phyloP scores from a whole-genome alignment of 2,797 vertebrate species.

The Strix occidentalis region DNA sequence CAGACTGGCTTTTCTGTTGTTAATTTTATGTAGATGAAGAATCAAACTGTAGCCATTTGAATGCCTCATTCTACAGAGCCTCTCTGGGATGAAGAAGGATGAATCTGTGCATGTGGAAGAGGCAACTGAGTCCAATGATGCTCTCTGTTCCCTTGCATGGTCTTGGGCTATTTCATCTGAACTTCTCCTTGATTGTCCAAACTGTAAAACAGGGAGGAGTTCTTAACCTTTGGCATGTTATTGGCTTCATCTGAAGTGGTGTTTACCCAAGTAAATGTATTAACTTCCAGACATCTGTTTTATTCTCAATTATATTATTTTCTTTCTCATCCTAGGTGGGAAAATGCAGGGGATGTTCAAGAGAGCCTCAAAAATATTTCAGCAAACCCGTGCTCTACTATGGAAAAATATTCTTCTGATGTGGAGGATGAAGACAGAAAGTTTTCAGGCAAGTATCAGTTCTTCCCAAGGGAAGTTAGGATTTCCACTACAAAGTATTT shows the following conservation, averaged over 20 bases:
- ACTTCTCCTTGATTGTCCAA: neutral
- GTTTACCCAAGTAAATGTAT: neutral
- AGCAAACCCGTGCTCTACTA: constrained; percentile 83
- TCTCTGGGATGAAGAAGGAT: neutral
- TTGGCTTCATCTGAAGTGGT: neutral
- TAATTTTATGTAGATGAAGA: neutral
- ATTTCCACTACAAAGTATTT: neutral
- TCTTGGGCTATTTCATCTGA: neutral
- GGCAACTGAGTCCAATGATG: neutral
- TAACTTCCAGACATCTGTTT: neutral
- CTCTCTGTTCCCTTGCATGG: neutral
- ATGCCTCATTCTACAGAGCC: neutral
- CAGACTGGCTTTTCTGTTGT: neutral
- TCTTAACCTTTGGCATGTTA: neutral
- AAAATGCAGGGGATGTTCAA: constrained; percentile 39
- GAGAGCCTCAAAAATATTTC: constrained; percentile 79
- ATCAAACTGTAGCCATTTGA: neutral
- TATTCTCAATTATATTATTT: neutral
- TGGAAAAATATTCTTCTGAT: constrained; percentile 89
- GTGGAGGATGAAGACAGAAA: constrained; percentile 87
- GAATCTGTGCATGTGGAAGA: neutral
- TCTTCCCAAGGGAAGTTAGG: neutral
- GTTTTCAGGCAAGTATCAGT: constrained; percentile 77
- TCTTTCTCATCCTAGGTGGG: neutral
- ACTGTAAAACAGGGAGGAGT: neutral